Evolutionary conservation across 2,113 vertebrate species (phyloP), one percentile per base, ranked within the genome.

Genomic region (Cyrtonyx montezumae): DNA sequence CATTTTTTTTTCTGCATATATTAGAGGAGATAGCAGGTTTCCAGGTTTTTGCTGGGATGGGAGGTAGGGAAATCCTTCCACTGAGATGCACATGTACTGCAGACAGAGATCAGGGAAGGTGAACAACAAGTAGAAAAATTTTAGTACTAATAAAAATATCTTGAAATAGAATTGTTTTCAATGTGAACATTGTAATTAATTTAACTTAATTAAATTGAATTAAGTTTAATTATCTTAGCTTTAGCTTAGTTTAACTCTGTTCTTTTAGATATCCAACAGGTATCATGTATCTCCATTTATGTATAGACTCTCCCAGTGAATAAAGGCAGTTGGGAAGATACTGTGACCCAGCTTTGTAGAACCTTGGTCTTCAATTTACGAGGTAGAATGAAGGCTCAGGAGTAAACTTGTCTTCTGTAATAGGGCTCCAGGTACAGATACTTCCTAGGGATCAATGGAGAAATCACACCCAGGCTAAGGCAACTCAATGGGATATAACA

Each of bases 371-470:
- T 73, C 21, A 36, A 4, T 70, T 40, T 7, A 76, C 42, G 48
- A 61, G 21, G 30, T 4, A 43, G 32, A 62, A 34, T 17, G 4
- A 42, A 25, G 14, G 8, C 19, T 88, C 11, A 81, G 55, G 21
- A 26, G 17, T 74, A 71, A 81, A 48, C 1, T 6, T 36, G 16
- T 18, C 21, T 9, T 42, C 8, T 43, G 11, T 40, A 14, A 59
- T 1, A 61, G 23, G 34, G 7, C 23, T 79, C 4, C 32, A 34
- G 14, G 40, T 56, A 28, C 45, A 83, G 34, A 4, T 0, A 6
- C 1, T 0, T 28, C 20, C 8, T 6, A 37, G 18, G 28, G 7
- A 69, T 10, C 0, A 1, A 30, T 20, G 22, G 23, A 49, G 36
- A 91, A 88, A 66, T 37, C 7, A 26, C 0, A 0, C 16, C 34